Conservation (phyloP, 2,888 invertebrate species). For the Meandrusa payeni region DNA sequence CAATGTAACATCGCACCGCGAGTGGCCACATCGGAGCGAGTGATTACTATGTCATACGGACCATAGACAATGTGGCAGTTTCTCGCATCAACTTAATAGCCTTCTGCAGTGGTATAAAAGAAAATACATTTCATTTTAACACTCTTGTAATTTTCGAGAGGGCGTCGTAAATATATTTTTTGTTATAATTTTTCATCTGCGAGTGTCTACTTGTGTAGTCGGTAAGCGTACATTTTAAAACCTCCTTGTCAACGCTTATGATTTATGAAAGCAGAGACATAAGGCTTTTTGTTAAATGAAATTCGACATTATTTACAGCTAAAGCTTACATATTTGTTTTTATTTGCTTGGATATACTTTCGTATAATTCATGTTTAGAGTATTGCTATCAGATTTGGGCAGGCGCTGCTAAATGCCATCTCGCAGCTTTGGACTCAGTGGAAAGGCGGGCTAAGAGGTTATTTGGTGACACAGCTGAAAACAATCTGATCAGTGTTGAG, state of each 20-base stretch:
- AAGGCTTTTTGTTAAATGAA: constrained; percentile 35
- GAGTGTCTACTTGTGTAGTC: constrained; percentile 23
- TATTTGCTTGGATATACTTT: no score
- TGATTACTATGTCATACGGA: constrained; percentile 58
- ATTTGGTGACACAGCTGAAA: no score
- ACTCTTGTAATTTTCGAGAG: constrained; percentile 43
- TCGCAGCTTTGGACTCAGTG: no score
- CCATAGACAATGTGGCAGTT: constrained; percentile 48
- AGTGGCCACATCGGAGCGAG: constrained; percentile 51
- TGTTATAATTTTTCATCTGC: constrained; percentile 25
- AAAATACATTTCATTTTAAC: constrained; percentile 65
- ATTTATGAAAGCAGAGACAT: constrained; percentile 43
- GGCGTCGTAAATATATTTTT: constrained; percentile 23
- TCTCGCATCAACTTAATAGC: constrained; percentile 61
- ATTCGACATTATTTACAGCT: constrained; percentile 3
- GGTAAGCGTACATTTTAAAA: constrained; percentile 35
- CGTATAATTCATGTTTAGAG: no score
- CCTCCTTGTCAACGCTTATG: constrained; percentile 39
- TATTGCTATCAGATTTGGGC: no score
- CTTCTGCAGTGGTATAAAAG: constrained; percentile 50
- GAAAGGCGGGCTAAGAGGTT: no score
- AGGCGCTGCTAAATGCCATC: no score
- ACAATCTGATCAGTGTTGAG: no score
- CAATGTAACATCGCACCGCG: constrained; percentile 33
- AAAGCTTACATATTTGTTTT: not conserved